These are phyloP conservation scores for Phataginus tetradactyla DNA, from an alignment of 2,797 vertebrate species.

Conservation along the genomic window DNA sequence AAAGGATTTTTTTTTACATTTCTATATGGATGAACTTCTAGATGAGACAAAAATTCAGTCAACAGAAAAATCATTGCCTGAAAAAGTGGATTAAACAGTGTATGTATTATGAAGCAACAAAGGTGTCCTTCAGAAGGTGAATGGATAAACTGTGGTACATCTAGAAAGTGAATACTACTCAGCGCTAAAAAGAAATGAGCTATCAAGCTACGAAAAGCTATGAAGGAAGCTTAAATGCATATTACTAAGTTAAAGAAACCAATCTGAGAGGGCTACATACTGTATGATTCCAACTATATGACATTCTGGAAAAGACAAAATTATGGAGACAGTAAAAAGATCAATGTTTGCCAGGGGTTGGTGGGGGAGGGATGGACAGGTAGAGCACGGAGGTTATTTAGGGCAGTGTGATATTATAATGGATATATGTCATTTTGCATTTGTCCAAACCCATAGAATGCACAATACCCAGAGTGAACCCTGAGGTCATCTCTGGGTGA, in stretches of 20 bases:
- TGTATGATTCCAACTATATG: neutral
- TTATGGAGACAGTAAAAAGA: neutral
- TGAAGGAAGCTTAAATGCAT: neutral
- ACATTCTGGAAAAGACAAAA: neutral
- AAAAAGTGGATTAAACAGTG: neutral
- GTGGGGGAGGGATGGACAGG: neutral
- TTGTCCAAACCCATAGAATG: neutral
- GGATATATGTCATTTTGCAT: neutral
- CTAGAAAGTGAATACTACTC: neutral
- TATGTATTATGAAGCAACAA: neutral
- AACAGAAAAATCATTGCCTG: neutral
- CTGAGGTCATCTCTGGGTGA: neutral
- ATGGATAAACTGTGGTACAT: neutral
- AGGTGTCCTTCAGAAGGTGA: neutral
- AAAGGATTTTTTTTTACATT: neutral
- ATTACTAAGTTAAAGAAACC: too few species aligned
- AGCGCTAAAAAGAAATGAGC: neutral
- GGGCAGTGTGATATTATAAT: too few species aligned
- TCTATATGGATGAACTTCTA: neutral
- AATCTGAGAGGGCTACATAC: neutral
- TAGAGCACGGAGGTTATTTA: neutral
- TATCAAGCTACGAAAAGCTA: neutral
- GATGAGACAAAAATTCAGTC: neutral
- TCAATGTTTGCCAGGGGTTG: neutral
- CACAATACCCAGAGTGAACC: neutral